These are phyloP conservation scores for Pachycephus smyrnensis DNA, from an alignment of 2,888 invertebrate species.

Conservation along the genomic window DNA sequence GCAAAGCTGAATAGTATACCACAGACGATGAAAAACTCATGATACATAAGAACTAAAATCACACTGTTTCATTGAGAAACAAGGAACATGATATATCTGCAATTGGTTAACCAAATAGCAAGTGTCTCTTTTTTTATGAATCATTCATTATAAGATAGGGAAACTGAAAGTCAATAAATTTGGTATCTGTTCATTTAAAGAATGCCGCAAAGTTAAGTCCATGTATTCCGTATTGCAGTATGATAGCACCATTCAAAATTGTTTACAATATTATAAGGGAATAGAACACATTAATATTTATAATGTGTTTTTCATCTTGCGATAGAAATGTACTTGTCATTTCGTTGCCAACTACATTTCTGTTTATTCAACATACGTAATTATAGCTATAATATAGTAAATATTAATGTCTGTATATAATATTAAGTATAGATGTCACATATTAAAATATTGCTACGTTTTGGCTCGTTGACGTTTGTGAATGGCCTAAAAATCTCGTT, in stretches of 20 bases:
- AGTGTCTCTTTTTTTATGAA: not conserved
- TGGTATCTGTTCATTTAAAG: not conserved
- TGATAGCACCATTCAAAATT: not conserved
- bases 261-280: not conserved
- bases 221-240: not conserved
- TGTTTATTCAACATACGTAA: not conserved
- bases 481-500: not conserved
- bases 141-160: not conserved
- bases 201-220: not conserved
- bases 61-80: not conserved
- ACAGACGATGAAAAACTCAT: not conserved
- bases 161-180: not conserved
- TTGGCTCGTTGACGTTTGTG: constrained; percentile 12
- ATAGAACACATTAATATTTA: not conserved
- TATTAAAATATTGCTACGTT: constrained; percentile 10
- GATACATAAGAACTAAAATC: too few relatives aligned
- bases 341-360: not conserved
- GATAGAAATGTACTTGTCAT: not conserved
- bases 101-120: not conserved
- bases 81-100: not conserved
- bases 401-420: constrained; percentile 7
- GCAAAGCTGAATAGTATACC: not conserved
- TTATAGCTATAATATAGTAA: not conserved
- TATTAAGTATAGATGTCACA: constrained; percentile 15
- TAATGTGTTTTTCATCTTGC: not conserved